These are phyloP conservation scores for Lepidotrigona ventralis DNA, from an alignment of 1,140 invertebrate genomes.

Conservation along the genomic window DNA sequence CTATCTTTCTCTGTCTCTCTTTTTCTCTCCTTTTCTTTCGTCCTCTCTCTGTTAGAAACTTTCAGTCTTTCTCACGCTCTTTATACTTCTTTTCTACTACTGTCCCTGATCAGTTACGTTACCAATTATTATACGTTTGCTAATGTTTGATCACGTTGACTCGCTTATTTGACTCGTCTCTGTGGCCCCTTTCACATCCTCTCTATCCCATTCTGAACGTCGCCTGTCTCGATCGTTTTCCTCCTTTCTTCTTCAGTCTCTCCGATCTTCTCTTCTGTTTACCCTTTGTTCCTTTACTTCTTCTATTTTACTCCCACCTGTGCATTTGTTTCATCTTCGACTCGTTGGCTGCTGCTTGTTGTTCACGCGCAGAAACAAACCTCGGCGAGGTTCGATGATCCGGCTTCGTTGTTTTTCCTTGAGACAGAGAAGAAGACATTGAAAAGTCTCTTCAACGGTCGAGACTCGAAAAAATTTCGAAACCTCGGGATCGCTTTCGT, in stretches of 20 bases:
- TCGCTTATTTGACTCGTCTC: constrained; percentile 55
- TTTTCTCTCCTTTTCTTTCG: neutral
- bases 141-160: constrained; percentile 56
- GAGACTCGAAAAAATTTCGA: neutral
- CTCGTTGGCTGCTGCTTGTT: constrained; percentile 33
- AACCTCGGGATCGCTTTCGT: neutral
- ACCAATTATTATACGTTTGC: constrained; percentile 43
- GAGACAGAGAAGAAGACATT: neutral
- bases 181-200: neutral
- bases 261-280: constrained; percentile 25
- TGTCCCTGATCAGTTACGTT: constrained; percentile 35
- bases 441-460: neutral
- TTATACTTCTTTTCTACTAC: constrained; percentile 12
- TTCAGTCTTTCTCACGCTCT: constrained; percentile 10
- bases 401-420: neutral
- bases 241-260: constrained; percentile 5
- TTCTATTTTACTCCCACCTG: constrained; percentile 16
- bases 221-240: constrained; percentile 24
- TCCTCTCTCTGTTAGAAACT: neutral
- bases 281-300: constrained; percentile 34
- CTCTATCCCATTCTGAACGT: neutral
- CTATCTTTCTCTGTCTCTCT: neutral
- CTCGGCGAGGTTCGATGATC: constrained; percentile 12
- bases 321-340: constrained; percentile 46
- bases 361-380: constrained; percentile 24